Evolutionary conservation across 2,797 vertebrate species (phyloP).

Genomic region (Melanogrammus aeglefinus): DNA sequence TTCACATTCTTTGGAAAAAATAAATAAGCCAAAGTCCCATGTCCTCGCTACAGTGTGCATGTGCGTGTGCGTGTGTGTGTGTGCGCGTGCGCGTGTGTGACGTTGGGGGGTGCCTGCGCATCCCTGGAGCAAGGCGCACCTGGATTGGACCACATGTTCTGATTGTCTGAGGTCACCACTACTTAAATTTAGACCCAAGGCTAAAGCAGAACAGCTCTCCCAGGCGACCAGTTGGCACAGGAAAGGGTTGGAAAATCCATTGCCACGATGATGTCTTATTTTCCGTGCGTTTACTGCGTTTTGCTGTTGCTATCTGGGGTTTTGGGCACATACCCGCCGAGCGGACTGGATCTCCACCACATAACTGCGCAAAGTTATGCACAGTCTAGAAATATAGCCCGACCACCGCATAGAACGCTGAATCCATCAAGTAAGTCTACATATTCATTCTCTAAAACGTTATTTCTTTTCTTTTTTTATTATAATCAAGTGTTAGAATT

Average conservation of each 20-base stretch:
- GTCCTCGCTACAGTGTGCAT: no score
- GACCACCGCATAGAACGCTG: conserved; percentile 54
- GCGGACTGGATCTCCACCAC: conserved; percentile 48
- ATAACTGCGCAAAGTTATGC: conserved; percentile 64
- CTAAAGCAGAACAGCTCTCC: neutral
- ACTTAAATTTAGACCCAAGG: conserved; percentile 22
- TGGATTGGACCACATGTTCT: neutral
- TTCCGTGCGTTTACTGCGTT: conserved; percentile 58
- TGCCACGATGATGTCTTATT: conserved; percentile 60
- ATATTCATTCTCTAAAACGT: conserved; percentile 7
- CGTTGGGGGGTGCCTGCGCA: neutral
- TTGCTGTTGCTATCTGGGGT: conserved; percentile 61
- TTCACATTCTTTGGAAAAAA: neutral
- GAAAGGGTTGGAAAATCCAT: neutral
- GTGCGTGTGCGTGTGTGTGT: neutral
- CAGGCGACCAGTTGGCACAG: neutral
- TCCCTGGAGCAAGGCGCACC: neutral
- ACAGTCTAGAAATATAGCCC: conserved; percentile 57
- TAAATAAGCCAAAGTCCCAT: neutral
- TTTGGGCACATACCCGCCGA: conserved; percentile 61
- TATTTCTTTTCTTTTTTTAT: neutral
- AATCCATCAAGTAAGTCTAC: conserved; percentile 67
- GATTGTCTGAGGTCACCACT: neutral
- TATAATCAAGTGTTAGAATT: neutral
- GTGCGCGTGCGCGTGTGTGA: neutral